A percentile compares a stretch with the other conserved stretches of the same genome.
Evolutionary conservation across 2,113 vertebrate species (phyloP).

Genomic region (Rhizomys pruinosus): DNA sequence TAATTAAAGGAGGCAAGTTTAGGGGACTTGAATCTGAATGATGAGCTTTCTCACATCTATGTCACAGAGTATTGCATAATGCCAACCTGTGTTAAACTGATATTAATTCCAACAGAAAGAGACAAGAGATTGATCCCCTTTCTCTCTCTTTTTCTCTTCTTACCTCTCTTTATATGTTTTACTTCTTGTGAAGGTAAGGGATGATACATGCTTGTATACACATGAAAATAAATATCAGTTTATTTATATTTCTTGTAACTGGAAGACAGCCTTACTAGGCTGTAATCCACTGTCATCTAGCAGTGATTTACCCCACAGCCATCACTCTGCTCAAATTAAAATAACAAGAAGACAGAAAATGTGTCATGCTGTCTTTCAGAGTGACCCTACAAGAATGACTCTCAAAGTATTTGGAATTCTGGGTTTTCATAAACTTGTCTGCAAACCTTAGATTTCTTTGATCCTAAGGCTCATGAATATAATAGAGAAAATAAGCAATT

Average conservation of each 20-base stretch:
- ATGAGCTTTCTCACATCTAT: neutral
- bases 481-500: constrained; percentile 68
- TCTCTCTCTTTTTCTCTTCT: neutral
- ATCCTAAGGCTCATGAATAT: constrained; percentile 28
- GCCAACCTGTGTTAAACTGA: neutral
- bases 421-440: constrained; percentile 58
- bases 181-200: neutral
- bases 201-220: neutral
- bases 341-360: neutral
- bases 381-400: neutral
- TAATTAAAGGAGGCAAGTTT: neutral
- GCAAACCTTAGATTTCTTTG: constrained; percentile 45
- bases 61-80: neutral
- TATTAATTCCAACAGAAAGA: neutral
- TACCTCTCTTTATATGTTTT: neutral
- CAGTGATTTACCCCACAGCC: neutral
- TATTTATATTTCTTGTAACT: neutral
- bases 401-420: constrained; percentile 35
- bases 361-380: neutral
- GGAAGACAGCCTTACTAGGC: neutral
- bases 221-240: neutral
- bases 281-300: neutral
- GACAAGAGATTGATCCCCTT: neutral
- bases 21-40: neutral
- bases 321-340: neutral